Evolutionary conservation across 2,888 invertebrate genomes (phyloP).

Genomic region (Baronia brevicornis): DNA sequence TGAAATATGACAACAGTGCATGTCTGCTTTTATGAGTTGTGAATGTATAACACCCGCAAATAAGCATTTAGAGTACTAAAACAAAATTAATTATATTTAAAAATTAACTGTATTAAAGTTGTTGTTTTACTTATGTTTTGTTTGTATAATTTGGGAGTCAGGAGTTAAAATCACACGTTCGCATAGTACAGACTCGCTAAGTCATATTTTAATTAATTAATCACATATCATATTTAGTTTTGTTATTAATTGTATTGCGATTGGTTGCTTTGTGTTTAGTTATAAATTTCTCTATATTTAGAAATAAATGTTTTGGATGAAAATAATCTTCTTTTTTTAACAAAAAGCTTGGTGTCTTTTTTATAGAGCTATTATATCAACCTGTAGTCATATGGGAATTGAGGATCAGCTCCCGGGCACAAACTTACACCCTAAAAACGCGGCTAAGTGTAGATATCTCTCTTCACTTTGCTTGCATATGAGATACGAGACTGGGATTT

Average conservation of each 20-base stretch:
- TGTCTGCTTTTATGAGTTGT: too few species aligned
- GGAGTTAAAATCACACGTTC: constrained; percentile 30
- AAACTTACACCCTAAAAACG: too few species aligned
- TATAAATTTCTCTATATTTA: constrained; percentile 60
- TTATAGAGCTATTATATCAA: too few species aligned
- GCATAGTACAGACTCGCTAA: constrained; percentile 54
- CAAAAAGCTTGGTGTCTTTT: too few species aligned
- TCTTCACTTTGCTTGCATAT: too few species aligned
- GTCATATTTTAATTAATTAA: constrained; percentile 53
- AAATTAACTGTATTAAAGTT: constrained; percentile 53
- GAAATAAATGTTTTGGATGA: constrained; percentile 66
- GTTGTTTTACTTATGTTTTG: constrained; percentile 45
- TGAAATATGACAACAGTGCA: too few species aligned
- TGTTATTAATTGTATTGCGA: constrained; percentile 65
- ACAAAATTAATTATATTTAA: constrained; percentile 68
- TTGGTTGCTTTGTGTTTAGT: constrained; percentile 69
- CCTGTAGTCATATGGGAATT: too few species aligned
- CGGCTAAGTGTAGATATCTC: too few species aligned
- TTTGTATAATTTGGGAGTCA: constrained; percentile 34
- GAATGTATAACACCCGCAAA: constrained; percentile 19
- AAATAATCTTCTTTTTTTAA: too few species aligned
- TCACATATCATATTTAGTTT: constrained; percentile 71
- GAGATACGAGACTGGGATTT: too few species aligned
- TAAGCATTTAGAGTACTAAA: constrained; percentile 39
- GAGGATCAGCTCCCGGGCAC: too few species aligned